Evolutionary conservation across 2,797 vertebrate species (phyloP).

Genomic region (Macrochelys suwanniensis): DNA sequence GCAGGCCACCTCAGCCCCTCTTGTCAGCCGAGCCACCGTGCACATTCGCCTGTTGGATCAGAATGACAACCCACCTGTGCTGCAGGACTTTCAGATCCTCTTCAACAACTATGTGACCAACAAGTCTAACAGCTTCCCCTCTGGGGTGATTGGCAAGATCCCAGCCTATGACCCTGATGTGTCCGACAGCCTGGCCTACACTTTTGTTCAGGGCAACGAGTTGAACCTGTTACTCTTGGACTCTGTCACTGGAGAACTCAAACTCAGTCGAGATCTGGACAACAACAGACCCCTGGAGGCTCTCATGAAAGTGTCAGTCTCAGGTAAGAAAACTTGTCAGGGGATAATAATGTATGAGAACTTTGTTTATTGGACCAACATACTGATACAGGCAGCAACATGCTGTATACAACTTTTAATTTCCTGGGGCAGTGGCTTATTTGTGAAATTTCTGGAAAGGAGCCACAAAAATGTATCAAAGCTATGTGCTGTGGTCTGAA

Average conservation of each 20-base stretch:
- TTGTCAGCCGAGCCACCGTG: conserved; percentile 95
- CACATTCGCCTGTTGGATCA: conserved; percentile 92
- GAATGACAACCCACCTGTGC: conserved; percentile 92
- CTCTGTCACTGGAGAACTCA: conserved; percentile 91
- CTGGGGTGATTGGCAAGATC: conserved; percentile 94
- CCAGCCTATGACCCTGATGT: conserved; percentile 96
- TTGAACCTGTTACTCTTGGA: conserved; percentile 92
- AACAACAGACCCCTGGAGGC: conserved; percentile 95
- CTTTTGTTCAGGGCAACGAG: conserved; percentile 95
- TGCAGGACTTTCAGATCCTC: conserved; percentile 96
- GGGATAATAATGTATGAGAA: rapidly evolving
- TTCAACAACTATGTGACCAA: conserved; percentile 99
- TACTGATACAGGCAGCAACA: neutral
- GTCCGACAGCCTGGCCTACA: conserved; percentile 92
- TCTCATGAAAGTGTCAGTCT: conserved; percentile 94
- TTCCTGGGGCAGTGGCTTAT: neutral
- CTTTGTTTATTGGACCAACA: neutral
- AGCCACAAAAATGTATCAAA: conserved; percentile 34
- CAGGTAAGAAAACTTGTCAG: conserved; percentile 84
- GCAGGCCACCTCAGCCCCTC: conserved; percentile 96
- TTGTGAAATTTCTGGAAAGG: neutral
- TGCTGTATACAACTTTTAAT: neutral
- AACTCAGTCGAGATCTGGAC: conserved; percentile 93
- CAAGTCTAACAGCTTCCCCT: conserved; percentile 97
- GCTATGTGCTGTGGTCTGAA: conserved; percentile 18